These are phyloP conservation scores for Pimephales promelas DNA, from an alignment of 2,113 vertebrate genomes.

Conservation along the genomic window DNA sequence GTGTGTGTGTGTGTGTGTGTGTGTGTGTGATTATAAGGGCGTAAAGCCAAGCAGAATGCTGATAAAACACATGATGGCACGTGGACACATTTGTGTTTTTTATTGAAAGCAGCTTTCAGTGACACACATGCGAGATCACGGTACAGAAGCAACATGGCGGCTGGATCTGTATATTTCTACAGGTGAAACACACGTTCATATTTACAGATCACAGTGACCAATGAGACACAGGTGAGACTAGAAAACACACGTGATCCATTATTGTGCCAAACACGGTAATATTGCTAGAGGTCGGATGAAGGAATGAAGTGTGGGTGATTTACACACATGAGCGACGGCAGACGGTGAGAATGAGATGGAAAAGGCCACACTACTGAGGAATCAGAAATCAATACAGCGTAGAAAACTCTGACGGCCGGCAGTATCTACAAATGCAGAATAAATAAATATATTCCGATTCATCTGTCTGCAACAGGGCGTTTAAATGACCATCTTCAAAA, in stretches of 20 bases:
- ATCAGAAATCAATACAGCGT: conserved; percentile 75
- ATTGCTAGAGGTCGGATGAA: conserved; percentile 33
- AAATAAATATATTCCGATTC: conserved; percentile 80
- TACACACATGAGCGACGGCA: no score
- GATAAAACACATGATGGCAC: background rate
- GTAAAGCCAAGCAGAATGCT: no score
- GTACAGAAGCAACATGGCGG: conserved; percentile 92
- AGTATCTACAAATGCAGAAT: conserved; percentile 74
- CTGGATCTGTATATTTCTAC: conserved; percentile 83
- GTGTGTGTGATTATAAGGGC: no score
- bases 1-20: no score
- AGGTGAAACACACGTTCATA: conserved; percentile 69
- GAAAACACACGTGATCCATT: background rate
- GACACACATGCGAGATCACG: conserved; percentile 96
- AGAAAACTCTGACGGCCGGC: conserved; percentile 72
- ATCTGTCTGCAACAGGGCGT: conserved; percentile 66
- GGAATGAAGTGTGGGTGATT: no score
- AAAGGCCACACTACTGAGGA: conserved; percentile 74
- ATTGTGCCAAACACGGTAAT: conserved; percentile 7
- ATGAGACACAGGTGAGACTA: conserved; percentile 53
- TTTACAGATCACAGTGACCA: conserved; percentile 81
- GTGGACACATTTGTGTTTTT: conserved; percentile 61
- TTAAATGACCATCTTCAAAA: conserved; percentile 69
- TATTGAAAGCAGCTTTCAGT: conserved; percentile 90
- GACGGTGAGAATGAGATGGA: conserved; percentile 44